Evolutionary conservation across 2,113 vertebrate species (phyloP), one percentile per base, ranked within the genome.

Genomic region (Elgaria multicarinata): DNA sequence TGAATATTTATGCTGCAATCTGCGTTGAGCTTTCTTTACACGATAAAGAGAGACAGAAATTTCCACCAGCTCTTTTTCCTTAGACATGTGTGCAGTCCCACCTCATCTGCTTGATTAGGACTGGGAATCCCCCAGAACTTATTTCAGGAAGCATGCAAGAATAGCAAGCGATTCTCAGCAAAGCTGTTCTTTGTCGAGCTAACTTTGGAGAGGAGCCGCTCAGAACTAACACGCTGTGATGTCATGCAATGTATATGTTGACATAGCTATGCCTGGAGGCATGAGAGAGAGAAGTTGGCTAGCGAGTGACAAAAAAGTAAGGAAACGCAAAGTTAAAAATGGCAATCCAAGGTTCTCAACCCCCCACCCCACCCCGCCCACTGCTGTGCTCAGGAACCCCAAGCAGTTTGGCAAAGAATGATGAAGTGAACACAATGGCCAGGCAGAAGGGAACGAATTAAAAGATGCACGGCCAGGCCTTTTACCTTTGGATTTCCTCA

Each of bases 291-390:
- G 88, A 44, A 83, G 85, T 89, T 2, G 83, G 36, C 53, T 12
- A 46, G 42, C 8, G 39, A 26, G 44, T 79, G 78, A 88, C 75
- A 91, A 94, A 80, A 92, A 82, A 74, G 28, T 77, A 92, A 93
- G 93, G 85, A 93, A 91, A 90, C n/a, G 69, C 77, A 89, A 90
- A 75, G 20, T 88, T 88, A 58, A 95, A 89, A 91, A 79, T 89
- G 87, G 83, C 90, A 6, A 71, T 71, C 67, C 69, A 5, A 12
- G 33, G 78, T 83, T 81, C 92, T 93, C 90, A 50, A 24, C 14
- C 31, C 36, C 28, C n/a, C n/a, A n/a, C n/a, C n/a, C n/a, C n/a
- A n/a, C n/a, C n/a, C n/a, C n/a, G n/a, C n/a, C n/a, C 8, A 46
- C 8, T 46, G 26, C 12, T 66, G 20, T 22, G 69, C 72, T 82